Conservation (phyloP, 2,888 invertebrate genomes). For the Andrena fulva region DNA sequence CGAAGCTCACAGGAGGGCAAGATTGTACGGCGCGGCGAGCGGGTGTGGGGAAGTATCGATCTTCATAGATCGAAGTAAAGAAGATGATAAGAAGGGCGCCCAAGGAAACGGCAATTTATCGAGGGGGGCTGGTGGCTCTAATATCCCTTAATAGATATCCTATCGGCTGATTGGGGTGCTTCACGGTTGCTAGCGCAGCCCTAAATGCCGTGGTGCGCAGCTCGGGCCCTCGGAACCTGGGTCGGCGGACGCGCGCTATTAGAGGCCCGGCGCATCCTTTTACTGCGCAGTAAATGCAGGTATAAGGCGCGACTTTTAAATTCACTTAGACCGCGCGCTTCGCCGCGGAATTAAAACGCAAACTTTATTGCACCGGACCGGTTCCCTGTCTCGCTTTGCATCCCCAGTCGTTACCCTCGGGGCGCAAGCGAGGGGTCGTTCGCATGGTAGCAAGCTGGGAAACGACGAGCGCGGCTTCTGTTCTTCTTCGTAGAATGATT, state of each 20-base stretch:
- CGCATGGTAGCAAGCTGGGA: conserved; percentile 36
- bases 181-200: conserved; percentile 67
- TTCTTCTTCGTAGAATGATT: conserved; percentile 12
- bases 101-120: conserved; percentile 66
- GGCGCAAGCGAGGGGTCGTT: conserved; percentile 29
- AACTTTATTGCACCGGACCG: conserved; percentile 76
- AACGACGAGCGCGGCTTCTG: conserved; percentile 48
- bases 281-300: conserved; percentile 81
- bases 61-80: conserved; percentile 42
- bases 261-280: conserved; percentile 77
- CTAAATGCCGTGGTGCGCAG: conserved; percentile 60
- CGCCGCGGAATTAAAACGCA: conserved; percentile 78
- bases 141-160: conserved; percentile 79
- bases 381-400: conserved; percentile 67
- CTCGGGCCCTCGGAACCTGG: conserved; percentile 52
- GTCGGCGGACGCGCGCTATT: conserved; percentile 77
- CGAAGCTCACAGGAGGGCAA: not conserved
- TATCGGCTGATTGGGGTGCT: conserved; percentile 72
- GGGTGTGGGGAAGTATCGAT: conserved; percentile 27
- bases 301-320: conserved; percentile 80
- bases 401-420: conserved; percentile 45
- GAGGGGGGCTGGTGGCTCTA: conserved; percentile 69
- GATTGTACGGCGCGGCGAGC: not conserved
- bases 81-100: conserved; percentile 32
- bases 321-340: conserved; percentile 77